Base-by-base conservation (phyloP, 2,888 invertebrate genomes). In the Zelleria hepariella region DNA sequence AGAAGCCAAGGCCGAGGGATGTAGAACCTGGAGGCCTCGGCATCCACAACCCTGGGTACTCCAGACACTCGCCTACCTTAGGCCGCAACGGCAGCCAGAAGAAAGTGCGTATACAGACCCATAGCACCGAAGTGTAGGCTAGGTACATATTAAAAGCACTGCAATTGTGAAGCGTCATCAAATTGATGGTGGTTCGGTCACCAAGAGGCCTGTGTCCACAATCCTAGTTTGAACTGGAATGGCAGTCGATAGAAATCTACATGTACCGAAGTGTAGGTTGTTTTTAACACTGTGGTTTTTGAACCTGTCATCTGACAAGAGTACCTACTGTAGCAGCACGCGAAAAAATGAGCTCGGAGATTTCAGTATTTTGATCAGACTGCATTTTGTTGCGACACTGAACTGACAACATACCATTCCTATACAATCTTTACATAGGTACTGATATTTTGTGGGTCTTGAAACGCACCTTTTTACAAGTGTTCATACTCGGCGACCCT, bases 191-290 rank as follows among this genome's bases (percentile, higher is more conserved):
- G 0, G 96, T 20, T 96, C 96, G 23, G 96, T 95, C 58, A 86
- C 96, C 58, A 96, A 96, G 82, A 95, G 95, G 72, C 94, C 95
- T 96, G 96, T 8, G 96, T 96, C 62, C 96, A 95, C 68, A 96
- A 96, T 87, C 96, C 96, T 0, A 92, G 91, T 0, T 90, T 96
- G 62, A 93, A 94, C 58, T 90, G 96, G 60, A 96, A 96, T 69
- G 96, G 95, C 0, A 96, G 96, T 72, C 94, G 95, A 73, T 96
- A 96, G 78, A 96, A 96, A 86, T n/a, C n/a, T n/a, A n/a, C n/a
- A n/a, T n/a, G n/a, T n/a, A n/a, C n/a, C n/a, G n/a, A n/a, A n/a
- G n/a, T n/a, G n/a, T n/a, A n/a, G n/a, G n/a, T n/a, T n/a, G n/a
- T n/a, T n/a, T n/a, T n/a, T n/a, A n/a, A n/a, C n/a, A n/a, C n/a